Percentiles rank a stretch among this genome's conserved stretches.
These are phyloP conservation scores for Heliconius ismenius DNA, from an alignment of 2,888 invertebrate species.

Conservation along the genomic window DNA sequence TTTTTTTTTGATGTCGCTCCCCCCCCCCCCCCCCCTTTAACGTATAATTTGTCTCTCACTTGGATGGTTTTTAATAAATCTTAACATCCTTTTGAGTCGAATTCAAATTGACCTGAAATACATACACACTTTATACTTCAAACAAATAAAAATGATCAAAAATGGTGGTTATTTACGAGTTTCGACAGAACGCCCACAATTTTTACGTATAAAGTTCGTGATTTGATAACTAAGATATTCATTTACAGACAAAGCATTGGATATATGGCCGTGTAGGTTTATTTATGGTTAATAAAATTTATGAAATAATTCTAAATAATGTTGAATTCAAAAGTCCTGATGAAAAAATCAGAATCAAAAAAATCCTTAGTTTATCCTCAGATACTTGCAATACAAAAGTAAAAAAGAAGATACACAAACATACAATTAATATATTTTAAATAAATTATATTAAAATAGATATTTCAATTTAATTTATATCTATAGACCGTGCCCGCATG, in stretches of 20 bases:
- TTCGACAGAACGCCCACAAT: constrained; percentile 1
- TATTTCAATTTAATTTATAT: neutral
- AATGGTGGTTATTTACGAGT: too few relatives aligned
- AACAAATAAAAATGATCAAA: neutral
- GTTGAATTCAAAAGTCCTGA: neutral
- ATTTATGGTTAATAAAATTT: neutral
- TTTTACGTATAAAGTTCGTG: neutral
- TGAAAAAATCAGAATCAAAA: neutral
- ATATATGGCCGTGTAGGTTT: neutral
- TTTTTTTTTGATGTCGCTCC: too few relatives aligned
- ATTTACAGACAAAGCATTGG: neutral
- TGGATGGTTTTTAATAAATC: too few relatives aligned
- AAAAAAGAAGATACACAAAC: too few relatives aligned
- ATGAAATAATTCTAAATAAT: neutral
- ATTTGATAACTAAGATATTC: neutral
- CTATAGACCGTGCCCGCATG: neutral
- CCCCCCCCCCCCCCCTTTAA: too few relatives aligned
- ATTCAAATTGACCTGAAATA: too few relatives aligned
- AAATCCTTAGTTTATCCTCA: neutral
- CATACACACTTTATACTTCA: neutral
- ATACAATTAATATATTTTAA: neutral
- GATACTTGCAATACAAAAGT: too few relatives aligned
- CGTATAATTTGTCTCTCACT: too few relatives aligned
- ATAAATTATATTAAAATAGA: neutral
- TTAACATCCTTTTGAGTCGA: too few relatives aligned